A percentile compares a stretch with the other conserved stretches of the same genome.
phyloP scores from a whole-genome alignment of 2,888 invertebrate genomes.

The Brachyptera putata region DNA sequence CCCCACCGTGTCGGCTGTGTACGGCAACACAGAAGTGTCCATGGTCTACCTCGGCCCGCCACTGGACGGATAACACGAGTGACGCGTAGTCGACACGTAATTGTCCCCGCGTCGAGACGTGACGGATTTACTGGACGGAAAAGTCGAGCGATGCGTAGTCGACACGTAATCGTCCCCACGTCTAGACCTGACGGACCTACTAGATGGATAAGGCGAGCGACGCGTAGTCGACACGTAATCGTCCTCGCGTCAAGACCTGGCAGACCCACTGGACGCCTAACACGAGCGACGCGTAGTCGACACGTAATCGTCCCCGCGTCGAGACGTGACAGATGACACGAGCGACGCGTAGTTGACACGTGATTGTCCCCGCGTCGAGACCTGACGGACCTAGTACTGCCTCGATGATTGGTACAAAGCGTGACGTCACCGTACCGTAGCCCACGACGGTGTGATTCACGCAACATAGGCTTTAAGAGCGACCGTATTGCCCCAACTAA shows the following conservation, averaged over 20 bases:
- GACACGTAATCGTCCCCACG: constrained; percentile 90
- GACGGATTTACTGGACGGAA: constrained; percentile 97
- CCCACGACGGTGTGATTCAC: too few species aligned
- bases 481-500: too few species aligned
- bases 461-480: too few species aligned
- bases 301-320: background rate
- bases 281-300: constrained; percentile 36
- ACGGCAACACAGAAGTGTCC: constrained; percentile 98
- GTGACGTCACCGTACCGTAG: too few species aligned
- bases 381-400: too few species aligned
- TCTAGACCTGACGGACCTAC: constrained; percentile 93
- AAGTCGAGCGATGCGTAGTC: constrained; percentile 45
- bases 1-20: constrained; percentile 96
- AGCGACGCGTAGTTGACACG: constrained; percentile 65
- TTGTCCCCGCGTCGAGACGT: constrained; percentile 57
- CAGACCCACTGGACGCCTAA: constrained; percentile 97
- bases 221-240: too few species aligned
- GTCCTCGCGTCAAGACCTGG: too few species aligned
- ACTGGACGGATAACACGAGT: constrained; percentile 79
- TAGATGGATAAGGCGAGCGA: constrained; percentile 97
- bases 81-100: background rate
- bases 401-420: too few species aligned
- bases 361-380: too few species aligned
- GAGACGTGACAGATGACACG: constrained; percentile 96
- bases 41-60: constrained; percentile 98